Conservation (phyloP, 2,888 invertebrate species). For the Drosophila kambysellisi region DNA sequence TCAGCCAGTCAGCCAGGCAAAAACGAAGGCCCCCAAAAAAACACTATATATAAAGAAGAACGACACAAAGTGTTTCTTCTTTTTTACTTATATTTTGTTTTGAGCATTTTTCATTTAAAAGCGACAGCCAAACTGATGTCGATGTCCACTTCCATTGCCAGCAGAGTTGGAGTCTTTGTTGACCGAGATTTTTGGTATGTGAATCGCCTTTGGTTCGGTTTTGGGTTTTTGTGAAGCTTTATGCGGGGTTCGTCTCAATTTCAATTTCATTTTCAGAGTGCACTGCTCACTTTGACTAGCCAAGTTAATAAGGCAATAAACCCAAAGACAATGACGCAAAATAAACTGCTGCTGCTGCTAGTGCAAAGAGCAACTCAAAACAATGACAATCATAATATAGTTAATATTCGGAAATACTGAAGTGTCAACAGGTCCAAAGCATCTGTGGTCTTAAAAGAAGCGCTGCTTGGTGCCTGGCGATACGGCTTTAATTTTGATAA, state of each 20-base stretch:
- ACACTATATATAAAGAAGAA: conserved; percentile 64
- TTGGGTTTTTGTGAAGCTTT: conserved; percentile 17
- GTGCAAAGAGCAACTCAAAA: conserved; percentile 34
- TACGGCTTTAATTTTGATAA: conserved; percentile 80
- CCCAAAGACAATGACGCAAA: conserved; percentile 49
- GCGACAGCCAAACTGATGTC: conserved; percentile 78
- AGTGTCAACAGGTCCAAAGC: conserved; percentile 62
- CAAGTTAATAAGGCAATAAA: conserved; percentile 51
- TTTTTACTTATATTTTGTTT: conserved; percentile 48
- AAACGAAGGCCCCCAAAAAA: conserved; percentile 63
- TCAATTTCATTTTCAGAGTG: conserved; percentile 49
- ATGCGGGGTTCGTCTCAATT: conserved; percentile 70
- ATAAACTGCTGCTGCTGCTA: conserved; percentile 15
- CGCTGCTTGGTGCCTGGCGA: conserved; percentile 36
- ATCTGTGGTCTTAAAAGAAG: conserved; percentile 28
- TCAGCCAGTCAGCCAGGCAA: conserved; percentile 43
- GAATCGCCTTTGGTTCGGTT: conserved; percentile 55
- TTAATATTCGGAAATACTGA: conserved; percentile 50
- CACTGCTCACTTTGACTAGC: conserved; percentile 58
- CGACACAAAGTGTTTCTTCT: conserved; percentile 74
- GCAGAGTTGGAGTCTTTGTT: conserved; percentile 44
- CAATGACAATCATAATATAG: conserved; percentile 62
- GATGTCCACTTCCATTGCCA: conserved; percentile 80
- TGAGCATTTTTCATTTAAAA: conserved; percentile 76
- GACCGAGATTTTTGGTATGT: conserved; percentile 68